Evolutionary conservation across 2,113 vertebrate species (phyloP), one percentile per base, ranked within the genome.

Genomic region (Labeo rohita): DNA sequence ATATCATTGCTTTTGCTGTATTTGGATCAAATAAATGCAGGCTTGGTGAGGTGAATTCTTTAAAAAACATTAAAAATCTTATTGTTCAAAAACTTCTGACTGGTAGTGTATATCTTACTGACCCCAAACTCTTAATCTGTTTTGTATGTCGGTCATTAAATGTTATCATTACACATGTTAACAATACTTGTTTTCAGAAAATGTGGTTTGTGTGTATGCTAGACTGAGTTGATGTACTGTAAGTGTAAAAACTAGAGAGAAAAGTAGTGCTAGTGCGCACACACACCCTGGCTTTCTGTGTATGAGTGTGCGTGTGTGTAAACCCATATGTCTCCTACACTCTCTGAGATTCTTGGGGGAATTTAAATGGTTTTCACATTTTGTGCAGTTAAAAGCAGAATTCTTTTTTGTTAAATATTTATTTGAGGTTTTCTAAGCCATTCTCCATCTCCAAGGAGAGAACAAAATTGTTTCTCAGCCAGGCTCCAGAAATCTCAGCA

Each of bases 331-430:
- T 82, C 45, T 83, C 68, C 43, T 45, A 21, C n/a, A 8, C 23
- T 34, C 43, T 66, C 50, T 72, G 50, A 23, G 36, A 54, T 49
- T 65, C 74, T 83, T 72, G 12, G 16, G 68, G 82, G 82, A 84
- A 59, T 59, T 56, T 43, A 84, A 73, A 73, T 73, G 82, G 34
- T 73, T 73, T 84, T 59, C 50, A 73, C 50, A 68, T 83, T 70
- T 54, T 83, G 45, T 70, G 49, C 80, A 23, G 82, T 84, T 73
- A 59, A 84, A 73, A 84, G 82, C 68, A 73, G 13, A 84, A 73
- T 43, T 45, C 34, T 73, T 84, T 72, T 34, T 23, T 73, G 82
- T 82, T n/a, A 84, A 84, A 84, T 84, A 84, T 84, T 84, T 84
- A 84, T 84, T 84, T 59, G 34, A 34, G 34, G 36, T 15, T 56